Evolutionary conservation across 2,888 invertebrate species (phyloP), one percentile per base, ranked within the genome.

Genomic region (Nemurella pictetii): DNA sequence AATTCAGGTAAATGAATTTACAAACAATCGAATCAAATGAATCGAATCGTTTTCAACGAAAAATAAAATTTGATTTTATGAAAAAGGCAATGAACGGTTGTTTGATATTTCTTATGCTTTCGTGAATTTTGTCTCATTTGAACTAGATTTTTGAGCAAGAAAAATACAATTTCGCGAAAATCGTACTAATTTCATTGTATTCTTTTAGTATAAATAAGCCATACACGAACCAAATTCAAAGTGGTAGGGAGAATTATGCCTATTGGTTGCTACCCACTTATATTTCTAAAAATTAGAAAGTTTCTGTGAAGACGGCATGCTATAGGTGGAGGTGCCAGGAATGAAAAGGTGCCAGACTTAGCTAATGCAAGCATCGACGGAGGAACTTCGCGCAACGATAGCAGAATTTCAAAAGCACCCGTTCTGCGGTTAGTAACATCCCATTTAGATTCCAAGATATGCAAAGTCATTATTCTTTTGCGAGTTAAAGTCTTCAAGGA

Each of bases 401-500:
- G 75, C 25, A 27, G 75, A 9, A 5, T 27, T 75, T 27, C 9
- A 27, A 75, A 75, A 75, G 26, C 75, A 26, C 1, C 78, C n/a
- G 26, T 5, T 5, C 29, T 15, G 78, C 77, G 7, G 78, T 78
- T 27, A 78, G 26, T 78, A 29, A 30, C 78, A 78, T 78, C 78
- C 30, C 26, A 78, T 78, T 78, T 78, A 78, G 78, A 78, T 78
- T 78, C 28, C n/a, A 29, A 78, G 28, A 29, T 78, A 78, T 28
- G 75, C 27, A 28, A 27, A 26, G 75, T 27, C 75, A 75, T 75
- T 75, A 78, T 78, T 78, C 78, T 78, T 78, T 78, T 27, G 78
- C 26, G 77, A 12, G 77, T 77, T 25, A 77, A 27, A 9, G 26
- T 77, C 26, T 77, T 27, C 4, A 25, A 55, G 55, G 55, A 55